A percentile compares a stretch with the other conserved stretches of the same genome.
These are phyloP conservation scores for Probaryconus sp. DNA, from an alignment of 1,140 invertebrate species.

Conservation along the genomic window DNA sequence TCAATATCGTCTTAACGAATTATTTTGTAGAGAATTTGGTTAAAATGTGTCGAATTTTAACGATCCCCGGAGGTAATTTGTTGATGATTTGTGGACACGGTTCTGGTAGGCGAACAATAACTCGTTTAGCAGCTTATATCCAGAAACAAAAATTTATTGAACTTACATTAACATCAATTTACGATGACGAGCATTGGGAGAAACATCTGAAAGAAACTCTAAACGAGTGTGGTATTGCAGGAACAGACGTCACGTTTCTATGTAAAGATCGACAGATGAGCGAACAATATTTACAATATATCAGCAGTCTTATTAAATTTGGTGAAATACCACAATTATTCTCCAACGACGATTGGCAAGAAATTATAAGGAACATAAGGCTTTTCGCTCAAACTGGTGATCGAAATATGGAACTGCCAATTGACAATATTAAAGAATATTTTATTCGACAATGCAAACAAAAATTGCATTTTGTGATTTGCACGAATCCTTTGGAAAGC, in stretches of 20 bases:
- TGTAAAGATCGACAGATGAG: conserved; percentile 81
- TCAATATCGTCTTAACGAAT: conserved; percentile 82
- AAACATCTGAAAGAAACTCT: conserved; percentile 82
- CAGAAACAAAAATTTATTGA: conserved; percentile 81
- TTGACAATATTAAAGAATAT: conserved; percentile 80
- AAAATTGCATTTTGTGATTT: conserved; percentile 84
- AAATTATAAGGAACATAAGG: conserved; percentile 79
- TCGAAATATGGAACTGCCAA: conserved; percentile 79
- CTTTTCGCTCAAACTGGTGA: conserved; percentile 76
- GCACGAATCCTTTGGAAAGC: conserved; percentile 81
- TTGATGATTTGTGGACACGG: conserved; percentile 82
- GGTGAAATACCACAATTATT: conserved; percentile 83
- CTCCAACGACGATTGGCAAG: conserved; percentile 80
- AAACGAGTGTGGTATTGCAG: conserved; percentile 76
- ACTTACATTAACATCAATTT: conserved; percentile 80
- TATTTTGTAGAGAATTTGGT: conserved; percentile 83
- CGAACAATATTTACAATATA: conserved; percentile 81
- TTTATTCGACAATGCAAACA: conserved; percentile 82
- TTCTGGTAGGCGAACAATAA: conserved; percentile 81
- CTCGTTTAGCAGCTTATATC: conserved; percentile 80
- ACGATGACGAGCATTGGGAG: conserved; percentile 79
- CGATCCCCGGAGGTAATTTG: conserved; percentile 78
- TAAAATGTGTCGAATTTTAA: conserved; percentile 81
- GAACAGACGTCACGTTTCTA: conserved; percentile 80
- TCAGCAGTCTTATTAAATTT: conserved; percentile 81